Conservation (phyloP, 1,140 invertebrate species). For the Acromyrmex charruanus region DNA sequence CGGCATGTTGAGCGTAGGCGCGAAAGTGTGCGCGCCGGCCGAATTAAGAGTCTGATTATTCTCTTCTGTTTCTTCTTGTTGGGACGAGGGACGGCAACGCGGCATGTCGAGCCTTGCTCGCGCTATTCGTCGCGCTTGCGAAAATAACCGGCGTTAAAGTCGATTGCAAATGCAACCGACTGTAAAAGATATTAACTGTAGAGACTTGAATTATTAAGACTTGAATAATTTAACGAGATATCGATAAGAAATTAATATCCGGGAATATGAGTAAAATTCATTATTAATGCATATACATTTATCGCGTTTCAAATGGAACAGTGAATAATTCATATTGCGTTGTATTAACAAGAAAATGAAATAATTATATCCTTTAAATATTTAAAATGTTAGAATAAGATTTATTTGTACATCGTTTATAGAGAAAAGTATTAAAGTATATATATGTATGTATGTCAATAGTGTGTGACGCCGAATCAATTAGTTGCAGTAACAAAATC, state of each 20-base stretch:
- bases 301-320: background rate
- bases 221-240: background rate
- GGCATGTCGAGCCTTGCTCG: background rate
- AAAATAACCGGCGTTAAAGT: constrained; percentile 32
- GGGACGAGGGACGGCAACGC: background rate
- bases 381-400: background rate
- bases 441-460: too few relatives aligned
- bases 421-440: background rate
- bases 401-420: background rate
- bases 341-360: background rate
- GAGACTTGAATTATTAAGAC: background rate
- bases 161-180: background rate
- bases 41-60: constrained; percentile 61
- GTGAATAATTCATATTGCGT: background rate
- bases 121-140: constrained; percentile 37
- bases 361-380: background rate
- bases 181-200: background rate
- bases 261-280: background rate
- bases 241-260: background rate
- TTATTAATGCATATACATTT: background rate
- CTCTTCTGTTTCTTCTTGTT: constrained; percentile 20
- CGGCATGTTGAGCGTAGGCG: constrained; percentile 33
- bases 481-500: background rate
- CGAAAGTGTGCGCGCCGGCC: constrained; percentile 40
- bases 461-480: too few relatives aligned